Conservation (phyloP, 2,888 invertebrate genomes). For the Ennomos erosarius region DNA sequence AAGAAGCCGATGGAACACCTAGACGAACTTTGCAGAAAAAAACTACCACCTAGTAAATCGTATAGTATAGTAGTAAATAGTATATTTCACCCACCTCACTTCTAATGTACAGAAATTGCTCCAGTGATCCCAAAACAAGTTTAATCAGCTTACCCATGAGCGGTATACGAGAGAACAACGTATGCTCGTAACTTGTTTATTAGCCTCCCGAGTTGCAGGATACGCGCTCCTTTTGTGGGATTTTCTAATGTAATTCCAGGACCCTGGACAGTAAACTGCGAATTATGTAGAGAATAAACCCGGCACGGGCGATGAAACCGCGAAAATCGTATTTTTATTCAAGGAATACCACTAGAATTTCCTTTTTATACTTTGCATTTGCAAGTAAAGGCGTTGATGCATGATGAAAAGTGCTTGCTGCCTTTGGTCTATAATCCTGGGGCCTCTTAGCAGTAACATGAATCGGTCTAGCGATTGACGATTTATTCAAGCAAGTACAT, state of each 20-base stretch:
- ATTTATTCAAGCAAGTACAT: neutral
- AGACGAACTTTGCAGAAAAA: no score
- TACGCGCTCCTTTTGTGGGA: constrained; percentile 28
- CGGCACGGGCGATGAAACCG: constrained; percentile 25
- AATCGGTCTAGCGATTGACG: constrained; percentile 2
- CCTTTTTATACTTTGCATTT: constrained; percentile 14
- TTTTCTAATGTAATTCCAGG: constrained; percentile 34
- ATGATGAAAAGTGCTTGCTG: constrained; percentile 17
- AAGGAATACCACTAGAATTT: constrained; percentile 15
- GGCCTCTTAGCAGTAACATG: neutral
- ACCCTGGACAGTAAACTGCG: constrained; percentile 32
- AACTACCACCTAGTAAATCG: no score
- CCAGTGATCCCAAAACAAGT: constrained; percentile 19
- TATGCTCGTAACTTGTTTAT: constrained; percentile 31
- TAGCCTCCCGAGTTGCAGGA: constrained; percentile 13
- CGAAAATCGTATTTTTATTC: constrained; percentile 31
- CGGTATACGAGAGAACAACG: constrained; percentile 16
- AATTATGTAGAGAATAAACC: constrained; percentile 31
- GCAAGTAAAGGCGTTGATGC: constrained; percentile 5
- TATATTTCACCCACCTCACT: neutral
- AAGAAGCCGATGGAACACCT: no score
- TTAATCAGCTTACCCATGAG: constrained; percentile 24
- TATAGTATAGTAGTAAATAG: no score
- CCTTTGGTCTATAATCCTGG: constrained; percentile 1
- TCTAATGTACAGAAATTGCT: constrained; percentile 1